Base-by-base conservation (phyloP, 1,140 invertebrate genomes). In the Drosophila carrolli region DNA sequence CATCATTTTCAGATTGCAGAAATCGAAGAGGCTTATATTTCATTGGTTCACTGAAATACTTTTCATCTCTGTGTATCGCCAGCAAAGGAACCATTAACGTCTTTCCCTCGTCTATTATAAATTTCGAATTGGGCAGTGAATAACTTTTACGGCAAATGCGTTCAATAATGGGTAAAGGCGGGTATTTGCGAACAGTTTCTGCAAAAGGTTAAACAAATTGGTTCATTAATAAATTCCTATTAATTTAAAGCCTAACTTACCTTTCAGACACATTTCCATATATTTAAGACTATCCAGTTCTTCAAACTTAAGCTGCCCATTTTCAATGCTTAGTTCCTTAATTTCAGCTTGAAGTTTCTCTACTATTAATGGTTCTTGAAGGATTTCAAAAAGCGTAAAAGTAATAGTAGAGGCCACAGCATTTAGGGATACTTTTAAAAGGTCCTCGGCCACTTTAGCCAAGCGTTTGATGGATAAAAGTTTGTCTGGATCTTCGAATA, bases 11-110 rank as follows among this genome's bases (percentile, higher is more conserved):
- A 13, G 56, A 14, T 57, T 89, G 65, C 16, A 91, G 53, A 82
- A 96, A 96, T 50, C 94, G 81, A 16, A 94, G 92, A 4, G 94
- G 94, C 68, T 94, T 90, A 71, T 93, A 95, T 54, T 68, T 78
- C 37, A 92, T 59, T 3, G 94, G 94, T 55, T 96, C 93, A 11
- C 94, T 94, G 84, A 94, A 96, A 74, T 93, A 92, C 40, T 94
- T 90, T 8, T 93, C 93, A 89, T 96, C 94, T 16, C 93, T 89
- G 72, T 97, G 96, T 10, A 92, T 90, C 55, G 89, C 86, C 63
- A 89, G 55, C 1, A 91, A 41, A 0, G 91, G 91, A 32, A 92
- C 77, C 73, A 91, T 88, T 13, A 92, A 9, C 0, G 82, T 78
- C 35, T 78, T 86, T n/a, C 90, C 86, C 70, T 91, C 88, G 23